Evolutionary conservation across 2,888 invertebrate species (phyloP), one percentile per base, ranked within the genome.

Genomic region (Folsomia candida): DNA sequence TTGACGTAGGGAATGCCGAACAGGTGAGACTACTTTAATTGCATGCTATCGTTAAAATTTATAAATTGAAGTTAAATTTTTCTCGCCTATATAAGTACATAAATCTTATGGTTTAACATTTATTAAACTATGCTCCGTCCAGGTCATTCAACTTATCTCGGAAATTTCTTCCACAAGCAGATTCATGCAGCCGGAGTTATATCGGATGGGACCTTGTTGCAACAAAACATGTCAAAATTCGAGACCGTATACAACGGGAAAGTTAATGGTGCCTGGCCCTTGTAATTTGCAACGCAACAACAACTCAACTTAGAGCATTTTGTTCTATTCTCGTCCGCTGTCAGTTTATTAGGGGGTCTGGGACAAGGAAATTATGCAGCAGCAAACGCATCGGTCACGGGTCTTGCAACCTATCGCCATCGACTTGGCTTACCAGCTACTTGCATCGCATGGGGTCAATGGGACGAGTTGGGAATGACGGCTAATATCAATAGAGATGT

Each of bases 101-200:
- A n/a, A n/a, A n/a, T n/a, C n/a, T n/a, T n/a, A n/a, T n/a, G n/a
- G n/a, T n/a, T n/a, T n/a, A n/a, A n/a, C n/a, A n/a, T n/a, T n/a
- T n/a, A n/a, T n/a, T n/a, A n/a, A n/a, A n/a, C n/a, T n/a, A n/a
- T n/a, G n/a, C n/a, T n/a, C n/a, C n/a, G n/a, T n/a, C n/a, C n/a
- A n/a, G n/a, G n/a, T n/a, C n/a, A n/a, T n/a, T n/a, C n/a, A n/a
- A n/a, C n/a, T n/a, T n/a, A n/a, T n/a, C n/a, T n/a, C n/a, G n/a
- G n/a, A n/a, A n/a, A n/a, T n/a, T 37, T 37, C 14, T 14, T 14
- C 37, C 4, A 4, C 4, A 37, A 2, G 68, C 18, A 20, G 71
- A 71, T 71, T 62, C 71, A 71, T 25, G 64, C 71, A 2, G 71
- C 71, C 47, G 71, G 71, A 14, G 67, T 71, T 0, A 59, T 71